These are phyloP conservation scores for Brachionichthys hirsutus DNA, from an alignment of 2,113 vertebrate species.

Conservation along the genomic window DNA sequence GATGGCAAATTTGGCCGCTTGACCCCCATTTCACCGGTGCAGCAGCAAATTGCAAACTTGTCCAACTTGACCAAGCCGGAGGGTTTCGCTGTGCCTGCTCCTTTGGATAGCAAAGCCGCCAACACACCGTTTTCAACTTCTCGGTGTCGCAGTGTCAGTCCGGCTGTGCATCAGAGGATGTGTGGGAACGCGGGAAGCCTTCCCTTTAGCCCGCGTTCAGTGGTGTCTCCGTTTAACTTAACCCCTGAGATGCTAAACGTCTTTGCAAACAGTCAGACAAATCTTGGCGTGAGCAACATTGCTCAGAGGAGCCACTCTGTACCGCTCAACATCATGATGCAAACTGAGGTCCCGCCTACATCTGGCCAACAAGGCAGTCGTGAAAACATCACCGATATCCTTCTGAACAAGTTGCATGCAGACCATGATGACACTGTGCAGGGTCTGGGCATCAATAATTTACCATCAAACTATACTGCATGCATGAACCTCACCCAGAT, in stretches of 20 bases:
- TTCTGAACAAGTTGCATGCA: conserved; percentile 92
- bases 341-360: conserved; percentile 86
- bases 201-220: conserved; percentile 81
- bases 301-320: conserved; percentile 97
- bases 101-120: conserved; percentile 88
- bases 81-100: conserved; percentile 95
- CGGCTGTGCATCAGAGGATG: conserved; percentile 93
- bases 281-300: conserved; percentile 84
- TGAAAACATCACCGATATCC: conserved; percentile 88
- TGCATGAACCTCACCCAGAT: conserved; percentile 99
- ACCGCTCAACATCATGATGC: conserved; percentile 98
- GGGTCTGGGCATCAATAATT: conserved; percentile 89
- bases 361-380: conserved; percentile 82
- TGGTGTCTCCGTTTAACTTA: conserved; percentile 87
- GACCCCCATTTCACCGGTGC: conserved; percentile 94
- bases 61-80: conserved; percentile 86
- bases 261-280: conserved; percentile 82
- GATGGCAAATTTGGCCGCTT: conserved; percentile 89
- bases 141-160: conserved; percentile 95
- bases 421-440: conserved; percentile 86
- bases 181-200: conserved; percentile 80
- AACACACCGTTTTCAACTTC: conserved; percentile 77
- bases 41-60: conserved; percentile 85
- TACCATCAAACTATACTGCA: conserved; percentile 93
- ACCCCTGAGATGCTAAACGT: conserved; percentile 86